A percentile compares a stretch with the other conserved stretches of the same genome.
Conservation (phyloP, 2,797 vertebrate species). For the Helostoma temminkii region DNA sequence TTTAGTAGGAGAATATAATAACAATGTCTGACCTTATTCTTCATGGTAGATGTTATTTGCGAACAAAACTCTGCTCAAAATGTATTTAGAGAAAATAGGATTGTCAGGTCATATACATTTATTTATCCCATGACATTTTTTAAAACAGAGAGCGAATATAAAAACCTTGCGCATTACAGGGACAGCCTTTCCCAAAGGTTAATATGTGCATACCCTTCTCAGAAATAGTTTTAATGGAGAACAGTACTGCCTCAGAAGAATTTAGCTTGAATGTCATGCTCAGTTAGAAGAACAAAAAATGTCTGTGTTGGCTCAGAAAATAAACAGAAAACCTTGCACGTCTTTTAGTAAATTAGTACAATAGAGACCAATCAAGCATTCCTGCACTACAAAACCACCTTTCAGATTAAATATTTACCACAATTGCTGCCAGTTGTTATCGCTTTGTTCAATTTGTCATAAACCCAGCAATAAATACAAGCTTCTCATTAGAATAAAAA, state of each 20-base stretch:
- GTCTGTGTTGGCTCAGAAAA: slow-evolving; percentile 37
- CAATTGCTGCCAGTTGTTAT: slow-evolving; percentile 39
- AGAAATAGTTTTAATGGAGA: slow-evolving; percentile 32
- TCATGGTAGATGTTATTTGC: background rate
- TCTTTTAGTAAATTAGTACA: slow-evolving; percentile 42
- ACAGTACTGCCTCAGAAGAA: slow-evolving; percentile 25
- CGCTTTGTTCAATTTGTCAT: slow-evolving; percentile 42
- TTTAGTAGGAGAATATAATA: background rate
- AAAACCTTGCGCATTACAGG: slow-evolving; percentile 41
- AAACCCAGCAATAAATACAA: slow-evolving; percentile 28
- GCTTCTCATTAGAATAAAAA: slow-evolving; percentile 14
- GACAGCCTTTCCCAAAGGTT: slow-evolving; percentile 61
- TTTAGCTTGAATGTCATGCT: slow-evolving; percentile 19
- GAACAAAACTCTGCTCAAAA: slow-evolving; percentile 9
- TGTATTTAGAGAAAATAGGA: slow-evolving; percentile 13
- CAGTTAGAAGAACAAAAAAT: slow-evolving; percentile 44
- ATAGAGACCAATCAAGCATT: slow-evolving; percentile 37
- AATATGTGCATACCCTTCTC: slow-evolving; percentile 27
- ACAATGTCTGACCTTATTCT: background rate
- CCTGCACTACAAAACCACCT: slow-evolving; percentile 53
- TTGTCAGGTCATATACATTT: slow-evolving; percentile 26
- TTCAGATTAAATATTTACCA: slow-evolving; percentile 56
- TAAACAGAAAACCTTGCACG: slow-evolving; percentile 48
- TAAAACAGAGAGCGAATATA: slow-evolving; percentile 33
- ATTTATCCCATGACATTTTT: slow-evolving; percentile 39